Conservation (phyloP, 2,113 vertebrate genomes). For the Oncorhynchus mykiss region DNA sequence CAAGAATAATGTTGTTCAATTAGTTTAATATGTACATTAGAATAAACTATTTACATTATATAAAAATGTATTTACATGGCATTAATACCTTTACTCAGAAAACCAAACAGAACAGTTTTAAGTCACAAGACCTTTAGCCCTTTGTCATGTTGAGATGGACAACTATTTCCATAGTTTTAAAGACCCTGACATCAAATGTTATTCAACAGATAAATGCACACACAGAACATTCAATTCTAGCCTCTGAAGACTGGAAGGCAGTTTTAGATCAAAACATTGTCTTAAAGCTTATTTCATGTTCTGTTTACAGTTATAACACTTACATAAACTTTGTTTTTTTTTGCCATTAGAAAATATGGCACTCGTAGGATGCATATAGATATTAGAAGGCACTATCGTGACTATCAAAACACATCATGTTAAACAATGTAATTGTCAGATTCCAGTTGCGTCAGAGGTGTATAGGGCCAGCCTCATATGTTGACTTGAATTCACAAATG, state of each 20-base stretch:
- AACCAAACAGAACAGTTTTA: slow-evolving; percentile 68
- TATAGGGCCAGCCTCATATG: slow-evolving; percentile 61
- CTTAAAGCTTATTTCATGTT: slow-evolving; percentile 73
- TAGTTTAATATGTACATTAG: slow-evolving; percentile 86
- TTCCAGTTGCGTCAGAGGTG: slow-evolving; percentile 66
- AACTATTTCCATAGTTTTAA: slow-evolving; percentile 60
- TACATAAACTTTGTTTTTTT: slow-evolving; percentile 43
- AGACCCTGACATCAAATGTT: slow-evolving; percentile 76
- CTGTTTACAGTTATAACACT: slow-evolving; percentile 50
- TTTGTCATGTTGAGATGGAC: slow-evolving; percentile 73
- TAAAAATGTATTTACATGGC: slow-evolving; percentile 84
- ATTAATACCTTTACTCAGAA: slow-evolving; percentile 68
- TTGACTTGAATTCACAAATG: slow-evolving; percentile 25
- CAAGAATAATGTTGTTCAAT: slow-evolving; percentile 52
- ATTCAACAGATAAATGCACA: slow-evolving; percentile 52
- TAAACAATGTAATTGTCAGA: slow-evolving; percentile 45
- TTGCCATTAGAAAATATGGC: slow-evolving; percentile 56
- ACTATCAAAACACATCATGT: slow-evolving; percentile 49
- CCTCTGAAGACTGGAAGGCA: slow-evolving; percentile 68
- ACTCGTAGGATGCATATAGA: slow-evolving; percentile 50
- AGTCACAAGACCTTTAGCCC: slow-evolving; percentile 78
- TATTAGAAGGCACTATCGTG: slow-evolving; percentile 63
- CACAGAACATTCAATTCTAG: slow-evolving; percentile 67
- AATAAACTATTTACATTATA: slow-evolving; percentile 80
- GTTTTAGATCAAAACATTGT: slow-evolving; percentile 85